Evolutionary conservation across 92 coral and sea anemone species (phyloP).

Genomic region (Bergia sp.): DNA sequence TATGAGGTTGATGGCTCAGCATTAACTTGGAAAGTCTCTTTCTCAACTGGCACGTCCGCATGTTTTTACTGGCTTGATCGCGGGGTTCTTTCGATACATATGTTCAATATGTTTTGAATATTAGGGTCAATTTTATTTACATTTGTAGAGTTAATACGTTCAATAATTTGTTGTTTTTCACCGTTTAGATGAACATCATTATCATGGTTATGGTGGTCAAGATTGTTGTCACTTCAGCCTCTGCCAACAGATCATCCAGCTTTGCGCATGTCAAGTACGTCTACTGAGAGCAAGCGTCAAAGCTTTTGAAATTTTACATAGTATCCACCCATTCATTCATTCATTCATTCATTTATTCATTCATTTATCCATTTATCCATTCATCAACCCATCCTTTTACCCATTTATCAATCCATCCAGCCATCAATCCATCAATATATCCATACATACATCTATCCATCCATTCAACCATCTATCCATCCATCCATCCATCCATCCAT

Average conservation of each 20-base stretch:
- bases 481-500: not conserved
- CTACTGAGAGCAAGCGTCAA: no score
- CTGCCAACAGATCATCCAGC: constrained; percentile 56
- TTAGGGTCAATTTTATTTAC: not conserved
- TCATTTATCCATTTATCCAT: no score
- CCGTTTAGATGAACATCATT: constrained; percentile 65
- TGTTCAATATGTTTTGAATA: not conserved
- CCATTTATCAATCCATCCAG: not conserved
- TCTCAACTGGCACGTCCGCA: not conserved
- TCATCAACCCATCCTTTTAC: no score
- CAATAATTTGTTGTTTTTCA: not conserved
- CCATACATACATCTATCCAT: not conserved
- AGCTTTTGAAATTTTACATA: not conserved
- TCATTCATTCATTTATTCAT: no score
- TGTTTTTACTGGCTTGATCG: not conserved
- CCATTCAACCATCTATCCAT: not conserved
- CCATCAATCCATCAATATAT: not conserved
- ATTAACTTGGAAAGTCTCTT: no score
- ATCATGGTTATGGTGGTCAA: constrained; percentile 70
- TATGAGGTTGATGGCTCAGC: no score
- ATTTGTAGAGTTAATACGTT: not conserved
- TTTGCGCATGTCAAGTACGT: constrained; percentile 73
- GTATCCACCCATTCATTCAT: no score
- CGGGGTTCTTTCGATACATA: no score
- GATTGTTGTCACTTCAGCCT: constrained; percentile 72